Evolutionary conservation across 2,113 vertebrate genomes (phyloP).

Genomic region (Tympanuchus pallidicinctus): DNA sequence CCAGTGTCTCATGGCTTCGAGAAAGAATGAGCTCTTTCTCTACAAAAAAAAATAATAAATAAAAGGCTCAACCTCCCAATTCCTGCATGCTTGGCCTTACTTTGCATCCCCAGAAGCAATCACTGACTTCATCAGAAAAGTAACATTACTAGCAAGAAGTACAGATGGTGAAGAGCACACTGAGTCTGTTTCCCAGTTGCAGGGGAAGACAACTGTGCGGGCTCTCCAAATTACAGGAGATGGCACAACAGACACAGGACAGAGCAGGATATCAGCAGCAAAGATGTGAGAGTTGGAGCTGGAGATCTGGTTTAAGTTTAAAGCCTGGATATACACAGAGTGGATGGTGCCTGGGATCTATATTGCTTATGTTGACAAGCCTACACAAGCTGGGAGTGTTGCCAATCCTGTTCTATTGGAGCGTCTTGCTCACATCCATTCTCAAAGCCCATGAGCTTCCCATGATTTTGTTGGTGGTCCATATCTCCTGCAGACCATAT

Average conservation of each 20-base stretch:
- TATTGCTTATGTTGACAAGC: neutral
- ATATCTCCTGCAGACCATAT: neutral
- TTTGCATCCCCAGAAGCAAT: neutral
- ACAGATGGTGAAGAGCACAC: neutral
- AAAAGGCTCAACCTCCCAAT: neutral
- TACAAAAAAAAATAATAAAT: neutral
- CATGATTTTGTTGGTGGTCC: constrained; percentile 16
- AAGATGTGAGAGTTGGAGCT: neutral
- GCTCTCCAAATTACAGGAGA: neutral
- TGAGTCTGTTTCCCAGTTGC: neutral
- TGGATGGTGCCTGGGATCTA: neutral
- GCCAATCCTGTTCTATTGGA: neutral
- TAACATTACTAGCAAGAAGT: neutral
- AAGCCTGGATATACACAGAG: neutral
- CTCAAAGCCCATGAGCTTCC: neutral
- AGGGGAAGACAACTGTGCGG: neutral
- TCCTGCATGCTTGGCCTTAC: neutral
- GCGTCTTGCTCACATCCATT: neutral
- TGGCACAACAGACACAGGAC: neutral
- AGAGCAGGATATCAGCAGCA: neutral
- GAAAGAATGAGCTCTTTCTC: neutral
- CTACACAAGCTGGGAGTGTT: neutral
- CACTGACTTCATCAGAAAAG: neutral
- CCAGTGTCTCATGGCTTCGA: neutral
- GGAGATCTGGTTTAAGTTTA: neutral